Conservation (phyloP, 1,140 invertebrate genomes). For the Scaptomyza graminum region DNA sequence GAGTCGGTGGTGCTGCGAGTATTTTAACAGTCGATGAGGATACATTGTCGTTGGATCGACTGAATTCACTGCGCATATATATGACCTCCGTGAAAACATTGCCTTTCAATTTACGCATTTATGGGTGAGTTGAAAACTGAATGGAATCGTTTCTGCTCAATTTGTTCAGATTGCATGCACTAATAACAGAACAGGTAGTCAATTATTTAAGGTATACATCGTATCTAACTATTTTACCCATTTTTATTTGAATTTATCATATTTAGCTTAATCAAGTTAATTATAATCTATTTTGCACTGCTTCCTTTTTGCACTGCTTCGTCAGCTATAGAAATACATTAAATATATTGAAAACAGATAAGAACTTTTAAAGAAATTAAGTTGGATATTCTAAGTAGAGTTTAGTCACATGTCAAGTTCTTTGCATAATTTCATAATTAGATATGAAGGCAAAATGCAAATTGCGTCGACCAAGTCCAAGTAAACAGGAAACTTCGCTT, state of each 20-base stretch:
- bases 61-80: slow-evolving; percentile 82
- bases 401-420: slow-evolving; percentile 7
- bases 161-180: slow-evolving; percentile 10
- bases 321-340: not conserved
- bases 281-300: too few relatives aligned
- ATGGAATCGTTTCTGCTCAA: slow-evolving; percentile 18
- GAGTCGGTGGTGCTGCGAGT: slow-evolving; percentile 40
- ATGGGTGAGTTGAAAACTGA: slow-evolving; percentile 72
- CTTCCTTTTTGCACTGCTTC: too few relatives aligned
- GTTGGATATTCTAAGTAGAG: not conserved
- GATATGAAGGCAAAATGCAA: slow-evolving; percentile 55
- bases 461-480: slow-evolving; percentile 40
- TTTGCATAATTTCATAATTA: slow-evolving; percentile 70
- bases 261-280: too few relatives aligned
- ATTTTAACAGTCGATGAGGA: slow-evolving; percentile 81
- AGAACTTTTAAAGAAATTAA: not conserved
- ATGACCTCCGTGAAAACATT: slow-evolving; percentile 83
- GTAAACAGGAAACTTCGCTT: slow-evolving; percentile 56
- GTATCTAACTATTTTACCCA: too few relatives aligned
- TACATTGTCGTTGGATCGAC: slow-evolving; percentile 76
- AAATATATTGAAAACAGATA: not conserved
- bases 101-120: slow-evolving; percentile 83
- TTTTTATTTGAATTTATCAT: too few relatives aligned
- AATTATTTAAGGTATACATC: not conserved
- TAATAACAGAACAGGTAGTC: not conserved